phyloP scores from a whole-genome alignment of 2,888 invertebrate species.

The Hydropsyche betteni region DNA sequence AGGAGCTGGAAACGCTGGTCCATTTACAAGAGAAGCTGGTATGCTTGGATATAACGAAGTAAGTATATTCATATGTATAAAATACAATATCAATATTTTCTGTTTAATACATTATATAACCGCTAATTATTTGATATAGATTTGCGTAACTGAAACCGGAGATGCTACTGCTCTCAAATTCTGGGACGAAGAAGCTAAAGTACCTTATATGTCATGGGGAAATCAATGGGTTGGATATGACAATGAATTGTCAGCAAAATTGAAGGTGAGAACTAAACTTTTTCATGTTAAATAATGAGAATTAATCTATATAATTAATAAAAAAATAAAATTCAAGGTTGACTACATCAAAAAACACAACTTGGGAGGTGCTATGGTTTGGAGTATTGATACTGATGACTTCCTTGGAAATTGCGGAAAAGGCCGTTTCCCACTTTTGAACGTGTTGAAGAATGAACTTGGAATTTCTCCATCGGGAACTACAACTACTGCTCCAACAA shows the following conservation, averaged over 20 bases:
- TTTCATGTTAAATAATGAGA: background rate
- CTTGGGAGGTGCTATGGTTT: constrained; percentile 69
- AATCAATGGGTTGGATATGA: constrained; percentile 61
- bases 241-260: constrained; percentile 55
- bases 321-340: constrained; percentile 54
- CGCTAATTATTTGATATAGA: constrained; percentile 52
- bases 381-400: constrained; percentile 72
- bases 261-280: constrained; percentile 55
- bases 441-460: constrained; percentile 56
- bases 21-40: constrained; percentile 71
- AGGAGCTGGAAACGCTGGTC: constrained; percentile 70
- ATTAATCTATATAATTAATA: too few species aligned
- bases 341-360: constrained; percentile 57
- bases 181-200: constrained; percentile 55
- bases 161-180: constrained; percentile 41
- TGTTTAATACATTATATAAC: too few species aligned
- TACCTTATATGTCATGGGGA: constrained; percentile 57
- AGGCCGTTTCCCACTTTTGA: constrained; percentile 62
- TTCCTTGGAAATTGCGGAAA: constrained; percentile 63
- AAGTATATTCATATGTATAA: constrained; percentile 28
- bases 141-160: constrained; percentile 58
- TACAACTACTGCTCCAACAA: constrained; percentile 3
- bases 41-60: constrained; percentile 80
- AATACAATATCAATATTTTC: too few species aligned
- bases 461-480: constrained; percentile 18